Evolutionary conservation across 2,113 vertebrate species (phyloP).

Genomic region (Rousettus leschenaultii): DNA sequence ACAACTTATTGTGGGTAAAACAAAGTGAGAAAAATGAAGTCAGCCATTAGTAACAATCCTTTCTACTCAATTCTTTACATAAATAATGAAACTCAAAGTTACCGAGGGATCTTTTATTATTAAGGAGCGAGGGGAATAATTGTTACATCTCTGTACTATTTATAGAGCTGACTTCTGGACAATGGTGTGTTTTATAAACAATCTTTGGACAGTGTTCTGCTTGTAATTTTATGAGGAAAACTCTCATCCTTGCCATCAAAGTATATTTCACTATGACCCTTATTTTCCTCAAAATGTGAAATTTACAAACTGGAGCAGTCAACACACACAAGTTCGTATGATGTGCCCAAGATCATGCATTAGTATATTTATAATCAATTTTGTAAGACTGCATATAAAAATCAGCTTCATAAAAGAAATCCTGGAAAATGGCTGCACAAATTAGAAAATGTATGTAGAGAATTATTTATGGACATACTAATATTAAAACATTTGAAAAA

Average conservation of each 20-base stretch:
- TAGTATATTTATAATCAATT: neutral
- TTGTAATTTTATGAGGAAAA: neutral
- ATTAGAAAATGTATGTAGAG: neutral
- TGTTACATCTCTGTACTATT: neutral
- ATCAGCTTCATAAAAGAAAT: neutral
- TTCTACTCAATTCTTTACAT: neutral
- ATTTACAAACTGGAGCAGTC: neutral
- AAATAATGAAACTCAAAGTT: neutral
- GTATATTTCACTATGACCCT: neutral
- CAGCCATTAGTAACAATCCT: neutral
- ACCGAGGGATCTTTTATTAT: neutral
- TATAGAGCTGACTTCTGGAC: neutral
- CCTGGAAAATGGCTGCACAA: neutral
- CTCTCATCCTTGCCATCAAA: neutral
- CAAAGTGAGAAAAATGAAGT: neutral
- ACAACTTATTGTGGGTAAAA: neutral
- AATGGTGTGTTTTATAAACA: neutral
- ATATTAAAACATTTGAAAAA: neutral
- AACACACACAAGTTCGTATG: neutral
- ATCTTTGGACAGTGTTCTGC: neutral
- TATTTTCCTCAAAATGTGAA: neutral
- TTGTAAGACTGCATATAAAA: neutral
- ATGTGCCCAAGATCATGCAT: neutral
- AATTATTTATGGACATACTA: neutral
- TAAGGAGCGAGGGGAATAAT: neutral